Conservation (phyloP, 2,113 vertebrate genomes). For the Psettodes erumei region DNA sequence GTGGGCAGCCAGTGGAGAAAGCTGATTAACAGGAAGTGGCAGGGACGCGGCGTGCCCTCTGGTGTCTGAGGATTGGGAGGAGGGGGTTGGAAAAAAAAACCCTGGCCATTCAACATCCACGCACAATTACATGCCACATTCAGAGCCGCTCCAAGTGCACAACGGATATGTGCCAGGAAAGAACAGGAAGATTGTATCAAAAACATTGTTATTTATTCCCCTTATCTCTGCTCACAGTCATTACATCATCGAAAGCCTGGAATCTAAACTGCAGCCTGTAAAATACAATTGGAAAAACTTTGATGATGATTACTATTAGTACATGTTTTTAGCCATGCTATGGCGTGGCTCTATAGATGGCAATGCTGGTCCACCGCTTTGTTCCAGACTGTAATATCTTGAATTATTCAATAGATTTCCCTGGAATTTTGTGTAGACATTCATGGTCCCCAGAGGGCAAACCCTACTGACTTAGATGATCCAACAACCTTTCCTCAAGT, state of each 20-base stretch:
- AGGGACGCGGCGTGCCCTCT: constrained; percentile 59
- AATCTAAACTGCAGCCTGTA: constrained; percentile 7
- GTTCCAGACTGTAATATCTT: not conserved
- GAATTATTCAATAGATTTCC: no score
- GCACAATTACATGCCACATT: not conserved
- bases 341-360: not conserved
- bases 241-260: constrained; percentile 24
- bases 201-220: constrained; percentile 34
- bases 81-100: constrained; percentile 15
- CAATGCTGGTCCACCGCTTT: not conserved
- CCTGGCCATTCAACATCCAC: constrained; percentile 17
- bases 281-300: constrained; percentile 6
- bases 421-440: not conserved
- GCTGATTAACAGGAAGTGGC: constrained; percentile 79
- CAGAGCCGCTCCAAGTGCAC: constrained; percentile 2
- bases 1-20: constrained; percentile 58
- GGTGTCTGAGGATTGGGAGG: constrained; percentile 44
- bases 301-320: constrained; percentile 2
- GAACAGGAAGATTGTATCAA: constrained; percentile 43
- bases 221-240: constrained; percentile 15
- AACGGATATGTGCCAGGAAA: not conserved
- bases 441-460: constrained; percentile 2
- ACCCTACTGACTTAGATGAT: not conserved
- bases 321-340: not conserved
- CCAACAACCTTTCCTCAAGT: not conserved